phyloP scores from a whole-genome alignment of 2,888 invertebrate genomes.

The Gnatocerus cornutus region DNA sequence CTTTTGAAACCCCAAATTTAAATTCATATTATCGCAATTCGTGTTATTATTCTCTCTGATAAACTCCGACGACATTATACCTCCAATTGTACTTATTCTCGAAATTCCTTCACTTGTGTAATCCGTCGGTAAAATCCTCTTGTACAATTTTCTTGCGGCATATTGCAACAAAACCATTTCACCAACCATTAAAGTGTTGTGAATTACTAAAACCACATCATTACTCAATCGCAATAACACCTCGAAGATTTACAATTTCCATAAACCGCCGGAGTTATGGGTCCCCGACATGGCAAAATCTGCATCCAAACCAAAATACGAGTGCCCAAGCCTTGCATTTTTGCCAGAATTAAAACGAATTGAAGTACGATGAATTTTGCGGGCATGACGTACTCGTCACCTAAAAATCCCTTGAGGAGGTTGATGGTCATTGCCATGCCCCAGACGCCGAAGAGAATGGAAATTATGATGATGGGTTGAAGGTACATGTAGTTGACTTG shows the following conservation, averaged over 20 bases:
- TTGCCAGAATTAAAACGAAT: constrained; percentile 78
- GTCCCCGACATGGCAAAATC: constrained; percentile 77
- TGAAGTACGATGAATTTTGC: constrained; percentile 77
- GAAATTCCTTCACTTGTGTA: constrained; percentile 34
- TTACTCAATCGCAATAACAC: background rate
- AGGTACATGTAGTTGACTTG: constrained; percentile 76
- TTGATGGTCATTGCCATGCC: constrained; percentile 79
- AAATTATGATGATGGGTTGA: constrained; percentile 78
- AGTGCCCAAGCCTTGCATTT: constrained; percentile 78
- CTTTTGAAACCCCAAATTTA: constrained; percentile 28
- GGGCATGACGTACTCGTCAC: constrained; percentile 68
- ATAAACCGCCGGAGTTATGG: constrained; percentile 79
- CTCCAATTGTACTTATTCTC: constrained; percentile 55
- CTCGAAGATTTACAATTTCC: constrained; percentile 75
- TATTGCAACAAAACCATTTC: constrained; percentile 81
- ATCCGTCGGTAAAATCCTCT: constrained; percentile 67
- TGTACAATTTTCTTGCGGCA: constrained; percentile 78
- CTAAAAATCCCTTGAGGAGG: constrained; percentile 71
- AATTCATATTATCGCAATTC: constrained; percentile 38
- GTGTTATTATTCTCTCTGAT: constrained; percentile 49
- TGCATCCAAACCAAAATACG: constrained; percentile 74
- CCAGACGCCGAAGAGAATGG: constrained; percentile 81
- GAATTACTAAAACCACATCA: constrained; percentile 75
- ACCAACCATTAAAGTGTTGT: constrained; percentile 78
- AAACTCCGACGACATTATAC: constrained; percentile 51